These are phyloP conservation scores for Chironomus tentans DNA, from an alignment of 2,888 invertebrate species.

Conservation along the genomic window DNA sequence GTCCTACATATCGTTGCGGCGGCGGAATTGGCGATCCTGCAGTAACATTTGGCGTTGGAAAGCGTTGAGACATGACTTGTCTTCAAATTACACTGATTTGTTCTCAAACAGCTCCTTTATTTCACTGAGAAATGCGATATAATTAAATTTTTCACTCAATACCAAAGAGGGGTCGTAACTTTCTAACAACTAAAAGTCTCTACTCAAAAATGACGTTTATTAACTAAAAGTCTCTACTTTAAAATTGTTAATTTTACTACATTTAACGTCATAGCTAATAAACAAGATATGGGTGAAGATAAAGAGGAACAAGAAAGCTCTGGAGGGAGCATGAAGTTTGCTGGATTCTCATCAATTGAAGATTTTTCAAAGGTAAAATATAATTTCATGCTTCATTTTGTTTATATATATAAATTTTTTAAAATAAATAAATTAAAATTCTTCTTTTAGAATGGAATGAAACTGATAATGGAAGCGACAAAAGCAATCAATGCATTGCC, in stretches of 20 bases:
- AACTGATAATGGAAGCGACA: constrained; percentile 56
- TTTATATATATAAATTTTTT: background rate
- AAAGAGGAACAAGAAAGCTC: background rate
- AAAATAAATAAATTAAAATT: background rate
- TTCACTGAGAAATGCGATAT: background rate
- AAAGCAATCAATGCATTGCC: constrained; percentile 65
- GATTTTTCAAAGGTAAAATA: constrained; percentile 36
- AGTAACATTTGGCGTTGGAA: constrained; percentile 30
- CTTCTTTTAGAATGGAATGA: constrained; percentile 54
- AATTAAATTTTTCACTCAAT: background rate
- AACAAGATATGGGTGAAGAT: background rate
- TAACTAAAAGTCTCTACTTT: too few species aligned
- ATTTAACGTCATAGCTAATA: background rate
- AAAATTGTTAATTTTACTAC: background rate
- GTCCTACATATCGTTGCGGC: constrained; percentile 31
- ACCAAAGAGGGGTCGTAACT: too few species aligned
- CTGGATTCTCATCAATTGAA: constrained; percentile 30
- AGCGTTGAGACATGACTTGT: constrained; percentile 30
- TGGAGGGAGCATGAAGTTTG: background rate
- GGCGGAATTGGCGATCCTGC: constrained; percentile 35
- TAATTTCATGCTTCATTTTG: background rate
- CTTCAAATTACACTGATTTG: background rate
- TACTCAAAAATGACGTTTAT: too few species aligned
- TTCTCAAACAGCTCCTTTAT: background rate
- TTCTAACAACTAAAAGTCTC: too few species aligned